Conservation (phyloP, 2,888 invertebrate genomes). For the Troides oblongomaculatus region DNA sequence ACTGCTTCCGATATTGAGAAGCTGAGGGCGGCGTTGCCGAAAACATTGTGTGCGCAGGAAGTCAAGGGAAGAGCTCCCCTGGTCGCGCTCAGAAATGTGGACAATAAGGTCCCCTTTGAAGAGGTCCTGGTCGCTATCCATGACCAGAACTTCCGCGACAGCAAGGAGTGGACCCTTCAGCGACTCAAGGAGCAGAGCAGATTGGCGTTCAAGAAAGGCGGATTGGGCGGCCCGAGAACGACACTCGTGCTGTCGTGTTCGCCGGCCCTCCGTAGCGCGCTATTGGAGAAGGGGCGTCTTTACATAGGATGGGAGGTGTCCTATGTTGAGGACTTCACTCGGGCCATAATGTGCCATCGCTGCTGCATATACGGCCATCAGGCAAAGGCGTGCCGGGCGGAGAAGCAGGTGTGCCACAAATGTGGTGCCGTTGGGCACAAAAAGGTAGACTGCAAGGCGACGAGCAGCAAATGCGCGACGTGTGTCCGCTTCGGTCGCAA, state of each 20-base stretch:
- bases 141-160: too few relatives aligned
- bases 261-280: background rate
- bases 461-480: conserved; percentile 33
- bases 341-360: conserved; percentile 34
- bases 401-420: background rate
- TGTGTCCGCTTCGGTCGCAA: conserved; percentile 33
- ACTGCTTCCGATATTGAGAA: background rate
- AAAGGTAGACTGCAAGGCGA: background rate
- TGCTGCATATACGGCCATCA: conserved; percentile 47
- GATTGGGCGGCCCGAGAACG: background rate
- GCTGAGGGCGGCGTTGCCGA: background rate
- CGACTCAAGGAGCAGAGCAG: conserved; percentile 19
- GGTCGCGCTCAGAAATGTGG: too few relatives aligned
- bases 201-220: background rate
- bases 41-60: conserved; percentile 4
- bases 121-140: too few relatives aligned
- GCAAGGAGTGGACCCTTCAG: background rate
- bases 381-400: conserved; percentile 34
- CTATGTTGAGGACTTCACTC: conserved; percentile 19
- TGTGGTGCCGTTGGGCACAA: conserved; percentile 10
- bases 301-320: conserved; percentile 36
- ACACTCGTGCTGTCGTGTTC: conserved; percentile 30
- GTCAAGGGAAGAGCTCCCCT: background rate
- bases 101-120: too few relatives aligned
- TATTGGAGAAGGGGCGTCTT: background rate